phyloP scores from a whole-genome alignment of 2,797 vertebrate species.

The Echiichthys vipera region DNA sequence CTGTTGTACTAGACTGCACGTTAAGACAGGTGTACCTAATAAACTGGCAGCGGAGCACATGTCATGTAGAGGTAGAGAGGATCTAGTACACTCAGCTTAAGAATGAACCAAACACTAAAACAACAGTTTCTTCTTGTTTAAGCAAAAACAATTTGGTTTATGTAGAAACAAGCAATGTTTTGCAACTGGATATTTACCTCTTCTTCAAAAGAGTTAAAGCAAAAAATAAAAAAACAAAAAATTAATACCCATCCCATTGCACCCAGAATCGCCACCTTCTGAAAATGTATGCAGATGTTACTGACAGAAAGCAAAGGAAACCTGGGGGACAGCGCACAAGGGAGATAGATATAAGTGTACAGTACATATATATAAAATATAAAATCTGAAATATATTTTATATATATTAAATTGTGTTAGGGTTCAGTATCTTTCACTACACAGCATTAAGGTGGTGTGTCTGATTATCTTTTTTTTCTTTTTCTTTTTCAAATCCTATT shows the following conservation, averaged over 20 bases:
- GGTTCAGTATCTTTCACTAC: slow-evolving; percentile 83
- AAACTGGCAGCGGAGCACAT: slow-evolving; percentile 4
- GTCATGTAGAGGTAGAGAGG: slow-evolving; percentile 23
- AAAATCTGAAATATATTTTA: slow-evolving; percentile 79
- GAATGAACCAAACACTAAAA: slow-evolving; percentile 87
- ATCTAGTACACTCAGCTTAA: slow-evolving; percentile 7
- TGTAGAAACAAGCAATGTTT: slow-evolving; percentile 93
- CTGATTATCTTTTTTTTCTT: slow-evolving; percentile 81
- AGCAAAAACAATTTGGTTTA: slow-evolving; percentile 91
- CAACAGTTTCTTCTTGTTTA: slow-evolving; percentile 85
- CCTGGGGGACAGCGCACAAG: slow-evolving; percentile 83
- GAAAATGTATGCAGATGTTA: slow-evolving; percentile 80
- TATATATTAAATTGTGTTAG: slow-evolving; percentile 81
- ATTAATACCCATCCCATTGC: slow-evolving; percentile 58
- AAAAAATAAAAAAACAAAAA: slow-evolving; percentile 67
- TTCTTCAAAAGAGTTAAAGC: slow-evolving; percentile 89
- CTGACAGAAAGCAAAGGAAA: slow-evolving; percentile 78
- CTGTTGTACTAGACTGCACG: background rate
- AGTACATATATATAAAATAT: slow-evolving; percentile 83
- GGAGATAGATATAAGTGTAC: slow-evolving; percentile 89
- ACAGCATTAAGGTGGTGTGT: slow-evolving; percentile 85
- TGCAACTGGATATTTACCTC: slow-evolving; percentile 89
- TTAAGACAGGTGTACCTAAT: background rate
- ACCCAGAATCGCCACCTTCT: slow-evolving; percentile 61
- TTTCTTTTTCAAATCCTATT: slow-evolving; percentile 79